Evolutionary conservation across 2,888 invertebrate species (phyloP), one percentile per base, ranked within the genome.

Genomic region (Norana najaformis): DNA sequence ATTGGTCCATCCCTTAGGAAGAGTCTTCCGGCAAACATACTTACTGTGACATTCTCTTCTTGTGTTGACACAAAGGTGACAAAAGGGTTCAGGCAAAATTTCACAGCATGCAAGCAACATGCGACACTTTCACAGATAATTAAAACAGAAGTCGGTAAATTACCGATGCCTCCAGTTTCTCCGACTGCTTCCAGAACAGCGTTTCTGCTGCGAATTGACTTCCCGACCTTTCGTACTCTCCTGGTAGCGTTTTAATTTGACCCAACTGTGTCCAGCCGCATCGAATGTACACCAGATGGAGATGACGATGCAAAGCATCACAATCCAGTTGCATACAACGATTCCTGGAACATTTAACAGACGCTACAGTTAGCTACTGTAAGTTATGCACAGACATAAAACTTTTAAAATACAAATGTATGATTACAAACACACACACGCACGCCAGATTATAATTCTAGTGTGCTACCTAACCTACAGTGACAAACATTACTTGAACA

Each of bases 271-370:
- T 34, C 97, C 97, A n/a, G 97, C 97, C 0, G 97, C 96, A 95
- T 97, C 97, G 95, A 97, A 97, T 5, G 97, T 97, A 95, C 97
- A 97, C 97, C 97, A 97, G 69, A 97, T 96, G 13, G 97, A 97
- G 92, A 97, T 96, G 91, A 97, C 94, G 90, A 97, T 96, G 91
- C 96, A 96, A 91, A 97, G 94, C 89, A 95, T 92, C 91, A 97
- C 96, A 92, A 96, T 96, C 96, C 97, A 97, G 95, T 97, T 97
- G 95, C 96, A 97, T 93, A 97, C 96, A 92, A 97, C 96, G 94
- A 97, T 96, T 93, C 96, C 97, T 97, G 94, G 8, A 94, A 37
- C 34, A 90, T 16, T 37, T 30, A 88, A 38, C 88, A 37, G 13
- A 88, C n/a, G 14, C 3, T 37, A 36, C 16, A 35, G 88, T 88